phyloP scores from a whole-genome alignment of 2,113 vertebrate genomes.

The Cyanoliseus patagonus region DNA sequence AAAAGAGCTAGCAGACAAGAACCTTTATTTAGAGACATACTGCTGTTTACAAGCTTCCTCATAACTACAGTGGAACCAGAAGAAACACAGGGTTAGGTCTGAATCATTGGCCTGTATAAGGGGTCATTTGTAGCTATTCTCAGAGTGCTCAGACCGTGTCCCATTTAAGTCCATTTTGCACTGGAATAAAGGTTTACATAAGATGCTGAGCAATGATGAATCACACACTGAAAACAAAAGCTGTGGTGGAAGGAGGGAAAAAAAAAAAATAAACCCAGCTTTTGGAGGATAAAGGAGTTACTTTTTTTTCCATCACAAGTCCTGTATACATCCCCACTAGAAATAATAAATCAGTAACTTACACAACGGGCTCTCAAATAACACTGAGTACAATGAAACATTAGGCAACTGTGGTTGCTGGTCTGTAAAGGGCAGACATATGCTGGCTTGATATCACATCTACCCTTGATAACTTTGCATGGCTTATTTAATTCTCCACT shows the following conservation, averaged over 20 bases:
- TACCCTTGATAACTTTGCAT: not conserved
- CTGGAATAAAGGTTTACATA: conserved; percentile 58
- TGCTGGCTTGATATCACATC: not conserved
- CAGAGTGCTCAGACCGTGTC: conserved; percentile 39
- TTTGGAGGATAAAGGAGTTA: not conserved
- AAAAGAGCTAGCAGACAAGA: not conserved
- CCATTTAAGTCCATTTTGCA: conserved; percentile 45
- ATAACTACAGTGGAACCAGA: not conserved
- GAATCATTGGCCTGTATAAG: conserved; percentile 26
- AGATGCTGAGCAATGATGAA: conserved; percentile 20
- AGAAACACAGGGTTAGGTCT: not conserved
- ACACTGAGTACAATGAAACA: not conserved
- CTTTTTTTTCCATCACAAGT: not conserved
- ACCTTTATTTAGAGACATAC: not conserved
- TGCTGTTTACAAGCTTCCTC: not conserved
- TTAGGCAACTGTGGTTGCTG: not conserved
- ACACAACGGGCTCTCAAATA: not conserved
- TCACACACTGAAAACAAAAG: conserved; percentile 20
- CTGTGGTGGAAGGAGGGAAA: not conserved
- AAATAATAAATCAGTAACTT: not conserved
- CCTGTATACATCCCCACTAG: not conserved
- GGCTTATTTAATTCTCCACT: not conserved
- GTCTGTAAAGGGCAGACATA: not conserved
- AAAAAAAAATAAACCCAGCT: not conserved
- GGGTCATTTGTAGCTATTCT: conserved; percentile 43